phyloP scores from a whole-genome alignment of 2,888 invertebrate species.

The Anagyrus pseudococci region DNA sequence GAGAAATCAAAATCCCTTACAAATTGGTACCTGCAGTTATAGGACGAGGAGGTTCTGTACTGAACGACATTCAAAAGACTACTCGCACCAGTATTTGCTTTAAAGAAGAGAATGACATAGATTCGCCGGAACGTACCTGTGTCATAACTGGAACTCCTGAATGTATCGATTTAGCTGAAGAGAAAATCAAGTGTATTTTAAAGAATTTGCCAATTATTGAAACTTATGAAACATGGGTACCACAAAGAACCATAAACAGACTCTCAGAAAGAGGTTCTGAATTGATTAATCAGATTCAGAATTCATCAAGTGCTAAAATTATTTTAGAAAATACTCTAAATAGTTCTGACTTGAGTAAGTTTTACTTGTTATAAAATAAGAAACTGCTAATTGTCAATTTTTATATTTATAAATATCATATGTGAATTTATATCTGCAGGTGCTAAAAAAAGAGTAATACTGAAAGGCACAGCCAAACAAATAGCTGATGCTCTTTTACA shows the following conservation, averaged over 20 bases:
- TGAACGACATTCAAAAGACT: slow-evolving; percentile 77
- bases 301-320: slow-evolving; percentile 76
- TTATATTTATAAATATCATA: too few species aligned
- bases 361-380: slow-evolving; percentile 3
- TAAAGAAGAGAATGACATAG: slow-evolving; percentile 63
- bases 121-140: slow-evolving; percentile 70
- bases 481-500: slow-evolving; percentile 75
- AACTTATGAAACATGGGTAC: slow-evolving; percentile 73
- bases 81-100: slow-evolving; percentile 70
- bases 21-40: slow-evolving; percentile 72
- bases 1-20: slow-evolving; percentile 70
- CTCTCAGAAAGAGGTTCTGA: slow-evolving; percentile 81
- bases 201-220: slow-evolving; percentile 73
- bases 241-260: slow-evolving; percentile 71
- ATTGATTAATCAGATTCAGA: slow-evolving; percentile 74
- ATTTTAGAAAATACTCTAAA: slow-evolving; percentile 63
- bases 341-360: slow-evolving; percentile 22
- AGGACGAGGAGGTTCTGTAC: slow-evolving; percentile 78
- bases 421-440: slow-evolving; percentile 46
- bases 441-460: slow-evolving; percentile 53
- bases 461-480: slow-evolving; percentile 76
- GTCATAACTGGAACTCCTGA: slow-evolving; percentile 74
- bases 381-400: too few species aligned
- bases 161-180: slow-evolving; percentile 75
- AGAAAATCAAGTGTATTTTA: slow-evolving; percentile 73